Percentiles rank a stretch among this genome's conserved stretches.
These are phyloP conservation scores for Coccyzus lansbergi DNA, from an alignment of 2,797 vertebrate species.

Conservation along the genomic window DNA sequence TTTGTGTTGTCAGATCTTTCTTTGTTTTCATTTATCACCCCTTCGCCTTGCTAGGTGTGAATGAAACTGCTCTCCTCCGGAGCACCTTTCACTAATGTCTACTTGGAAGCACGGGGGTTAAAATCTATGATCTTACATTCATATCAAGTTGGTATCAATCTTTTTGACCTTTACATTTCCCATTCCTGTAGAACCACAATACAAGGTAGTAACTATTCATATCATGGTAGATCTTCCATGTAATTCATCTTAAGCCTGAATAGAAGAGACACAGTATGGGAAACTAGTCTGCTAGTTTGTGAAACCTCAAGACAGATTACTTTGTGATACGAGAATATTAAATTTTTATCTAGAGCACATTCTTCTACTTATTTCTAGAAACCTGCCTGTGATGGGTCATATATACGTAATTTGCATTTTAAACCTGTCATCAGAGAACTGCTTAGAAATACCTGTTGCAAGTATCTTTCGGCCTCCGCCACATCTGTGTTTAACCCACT, in stretches of 20 bases:
- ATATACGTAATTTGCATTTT: background rate
- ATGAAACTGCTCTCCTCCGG: background rate
- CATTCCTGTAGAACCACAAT: background rate
- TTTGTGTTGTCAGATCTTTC: background rate
- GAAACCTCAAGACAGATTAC: background rate
- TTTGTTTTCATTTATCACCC: background rate
- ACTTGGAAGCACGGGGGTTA: background rate
- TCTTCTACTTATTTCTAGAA: background rate
- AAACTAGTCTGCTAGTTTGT: background rate
- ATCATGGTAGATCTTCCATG: background rate
- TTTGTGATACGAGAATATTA: background rate
- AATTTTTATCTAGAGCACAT: background rate
- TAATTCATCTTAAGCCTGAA: background rate
- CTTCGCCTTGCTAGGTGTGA: background rate
- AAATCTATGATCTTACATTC: background rate
- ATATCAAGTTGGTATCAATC: background rate
- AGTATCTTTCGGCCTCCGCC: background rate
- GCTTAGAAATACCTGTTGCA: background rate
- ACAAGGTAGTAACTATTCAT: background rate
- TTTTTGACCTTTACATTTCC: background rate
- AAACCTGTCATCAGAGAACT: background rate
- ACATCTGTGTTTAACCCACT: conserved; percentile 17
- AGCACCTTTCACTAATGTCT: background rate
- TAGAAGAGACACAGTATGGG: background rate
- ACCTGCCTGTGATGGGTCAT: background rate